These are phyloP conservation scores for Taeniopygia guttata DNA, from an alignment of 2,797 vertebrate species.

Conservation along the genomic window DNA sequence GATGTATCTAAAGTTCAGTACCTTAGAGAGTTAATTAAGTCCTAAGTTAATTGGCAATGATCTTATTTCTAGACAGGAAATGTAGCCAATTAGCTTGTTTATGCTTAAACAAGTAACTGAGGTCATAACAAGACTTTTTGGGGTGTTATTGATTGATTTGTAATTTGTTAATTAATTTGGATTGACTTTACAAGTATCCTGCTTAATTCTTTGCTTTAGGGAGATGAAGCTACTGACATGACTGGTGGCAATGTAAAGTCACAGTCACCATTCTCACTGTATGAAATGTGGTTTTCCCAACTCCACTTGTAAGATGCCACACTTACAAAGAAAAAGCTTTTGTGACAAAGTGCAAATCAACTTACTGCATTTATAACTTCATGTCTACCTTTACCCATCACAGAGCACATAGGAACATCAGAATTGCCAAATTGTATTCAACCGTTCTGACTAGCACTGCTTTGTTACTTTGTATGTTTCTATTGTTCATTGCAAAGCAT, in stretches of 20 bases:
- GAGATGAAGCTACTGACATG: not conserved
- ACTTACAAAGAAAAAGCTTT: not conserved
- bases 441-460: not conserved
- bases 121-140: constrained; percentile 69
- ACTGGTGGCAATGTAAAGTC: not conserved
- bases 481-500: not conserved
- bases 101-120: constrained; percentile 68
- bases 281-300: not conserved
- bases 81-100: constrained; percentile 69
- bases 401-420: not conserved
- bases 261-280: not conserved
- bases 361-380: not conserved
- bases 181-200: constrained; percentile 63
- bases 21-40: constrained; percentile 78
- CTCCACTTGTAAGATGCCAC: not conserved
- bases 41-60: constrained; percentile 76
- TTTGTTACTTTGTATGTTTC: not conserved
- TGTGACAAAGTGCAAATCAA: not conserved
- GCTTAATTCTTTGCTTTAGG: constrained; percentile 20
- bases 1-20: constrained; percentile 73
- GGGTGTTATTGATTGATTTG: constrained; percentile 65
- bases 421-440: not conserved
- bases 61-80: constrained; percentile 72
- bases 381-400: not conserved
- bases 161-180: constrained; percentile 74